phyloP scores from a whole-genome alignment of 1,140 invertebrate species.

The Oncopodura yosiiana region DNA sequence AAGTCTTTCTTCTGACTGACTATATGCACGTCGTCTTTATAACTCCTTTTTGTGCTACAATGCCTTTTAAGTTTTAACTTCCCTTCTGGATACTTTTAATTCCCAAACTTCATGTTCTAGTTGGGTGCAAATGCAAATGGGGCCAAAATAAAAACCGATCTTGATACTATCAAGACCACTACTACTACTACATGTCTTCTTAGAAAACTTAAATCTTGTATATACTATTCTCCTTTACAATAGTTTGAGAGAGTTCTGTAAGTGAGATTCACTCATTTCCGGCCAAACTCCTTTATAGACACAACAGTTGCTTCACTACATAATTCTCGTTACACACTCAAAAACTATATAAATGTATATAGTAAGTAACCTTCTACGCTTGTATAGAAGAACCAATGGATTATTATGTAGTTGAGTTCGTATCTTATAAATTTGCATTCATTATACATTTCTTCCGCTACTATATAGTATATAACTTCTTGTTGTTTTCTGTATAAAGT shows the following conservation, averaged over 20 bases:
- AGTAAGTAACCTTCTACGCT: neutral
- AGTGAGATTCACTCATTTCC: neutral
- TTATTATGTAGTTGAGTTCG: neutral
- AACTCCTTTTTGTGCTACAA: too few species aligned
- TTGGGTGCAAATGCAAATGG: constrained; percentile 36
- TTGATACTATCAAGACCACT: too few species aligned
- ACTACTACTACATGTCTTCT: too few species aligned
- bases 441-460: constrained; percentile 16
- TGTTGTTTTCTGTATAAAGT: neutral
- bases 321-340: too few species aligned
- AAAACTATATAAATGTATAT: neutral
- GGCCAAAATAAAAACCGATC: constrained; percentile 30
- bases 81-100: constrained; percentile 35
- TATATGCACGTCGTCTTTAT: too few species aligned
- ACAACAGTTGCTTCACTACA: too few species aligned
- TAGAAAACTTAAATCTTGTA: constrained; percentile 10
- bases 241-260: neutral
- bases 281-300: neutral
- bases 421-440: constrained; percentile 33
- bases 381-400: neutral
- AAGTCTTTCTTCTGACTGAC: too few species aligned
- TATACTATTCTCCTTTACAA: constrained; percentile 2
- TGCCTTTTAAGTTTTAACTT: constrained; percentile 35
- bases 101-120: constrained; percentile 37
- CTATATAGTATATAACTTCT: neutral